Evolutionary conservation across 1,140 invertebrate genomes (phyloP), one percentile per base, ranked within the genome.

Genomic region (Chrysopa pallens): DNA sequence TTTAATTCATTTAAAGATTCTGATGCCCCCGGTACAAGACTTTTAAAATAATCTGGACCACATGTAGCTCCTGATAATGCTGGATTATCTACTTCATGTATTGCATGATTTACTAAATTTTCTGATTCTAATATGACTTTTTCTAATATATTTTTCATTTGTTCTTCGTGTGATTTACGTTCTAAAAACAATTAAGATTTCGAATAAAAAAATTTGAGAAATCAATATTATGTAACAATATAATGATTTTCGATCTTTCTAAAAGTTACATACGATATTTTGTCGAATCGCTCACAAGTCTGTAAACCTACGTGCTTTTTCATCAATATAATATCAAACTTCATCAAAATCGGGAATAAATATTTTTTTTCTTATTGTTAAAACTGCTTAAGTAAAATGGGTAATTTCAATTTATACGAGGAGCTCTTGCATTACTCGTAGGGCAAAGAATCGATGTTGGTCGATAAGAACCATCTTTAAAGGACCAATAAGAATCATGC

Each of bases 21-120:
- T 56, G 62, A 17, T 63, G 64, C 47, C 59, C 54, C 47, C 33
- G 47, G 42, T 11, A 50, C 51, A 29, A 76, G 54, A 54, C 58
- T 64, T 49, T 55, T 52, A 35, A 78, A 59, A 56, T 77, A 79
- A 57, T 80, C 74, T 42, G 80, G 72, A 29, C 76, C 75, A 53
- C 79, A 82, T 31, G 73, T 77, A 17, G 80, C 58, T 29, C 73
- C 70, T 2, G 75, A 72, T 48, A 80, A 67, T 5, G 76, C 70
- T 4, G 78, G 78, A 63, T 80, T 80, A 49, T 80, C 78, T 48
- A 78, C 64, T 50, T 78, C 70, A 38, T 72, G 66, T 43, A 80
- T 62, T 1, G 78, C 68, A 50, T 72, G 62, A 51, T 70, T 63
- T 29, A 83, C 55, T 45, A 80, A 72, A 31, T 57, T 53, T 56